phyloP scores from a whole-genome alignment of 2,797 vertebrate species.

The Coccyzus lansbergi region DNA sequence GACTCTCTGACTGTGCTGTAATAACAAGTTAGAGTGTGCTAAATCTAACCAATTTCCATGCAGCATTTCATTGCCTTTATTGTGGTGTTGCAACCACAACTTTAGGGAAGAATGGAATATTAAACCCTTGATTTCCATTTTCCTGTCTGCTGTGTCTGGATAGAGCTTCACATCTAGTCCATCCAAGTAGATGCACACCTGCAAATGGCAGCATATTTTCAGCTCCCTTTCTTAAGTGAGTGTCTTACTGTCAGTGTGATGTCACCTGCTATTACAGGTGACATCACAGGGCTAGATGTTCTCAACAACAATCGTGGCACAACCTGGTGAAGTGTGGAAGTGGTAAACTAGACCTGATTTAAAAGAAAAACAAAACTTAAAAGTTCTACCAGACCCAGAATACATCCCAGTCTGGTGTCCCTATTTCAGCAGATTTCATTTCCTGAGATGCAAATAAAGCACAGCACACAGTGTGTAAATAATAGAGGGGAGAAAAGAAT shows the following conservation, averaged over 20 bases:
- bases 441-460: neutral
- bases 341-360: neutral
- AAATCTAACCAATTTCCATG: neutral
- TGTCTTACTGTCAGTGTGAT: neutral
- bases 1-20: neutral
- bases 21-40: neutral
- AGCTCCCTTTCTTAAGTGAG: neutral
- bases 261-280: rapidly evolving
- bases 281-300: neutral
- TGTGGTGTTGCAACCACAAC: neutral
- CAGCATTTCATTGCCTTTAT: neutral
- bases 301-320: neutral
- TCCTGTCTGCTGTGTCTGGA: neutral
- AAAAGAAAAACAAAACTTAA: neutral
- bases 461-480: neutral
- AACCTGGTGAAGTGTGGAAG: neutral
- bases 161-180: neutral
- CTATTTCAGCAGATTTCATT: neutral
- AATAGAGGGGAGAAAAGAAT: neutral
- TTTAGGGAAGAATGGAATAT: neutral
- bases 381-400: neutral
- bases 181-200: neutral
- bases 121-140: neutral
- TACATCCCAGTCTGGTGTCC: neutral
- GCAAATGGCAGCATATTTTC: neutral